Percentiles rank a stretch among this genome's conserved stretches.
phyloP scores from a whole-genome alignment of 2,797 vertebrate genomes.

The Leptodactylus fallax region DNA sequence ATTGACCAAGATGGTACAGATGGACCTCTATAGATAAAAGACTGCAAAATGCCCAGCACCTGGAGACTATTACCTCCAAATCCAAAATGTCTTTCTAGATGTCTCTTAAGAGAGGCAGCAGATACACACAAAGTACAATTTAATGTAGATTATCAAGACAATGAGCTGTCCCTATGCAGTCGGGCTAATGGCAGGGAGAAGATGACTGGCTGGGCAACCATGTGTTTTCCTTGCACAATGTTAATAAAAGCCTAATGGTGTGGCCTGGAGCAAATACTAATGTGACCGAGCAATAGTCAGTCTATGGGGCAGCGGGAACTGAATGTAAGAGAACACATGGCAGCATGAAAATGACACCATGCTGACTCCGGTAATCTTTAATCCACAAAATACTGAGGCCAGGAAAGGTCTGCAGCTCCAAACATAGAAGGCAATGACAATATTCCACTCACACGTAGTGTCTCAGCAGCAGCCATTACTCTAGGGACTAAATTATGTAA shows the following conservation, averaged over 20 bases:
- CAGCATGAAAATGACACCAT: slow-evolving; percentile 31
- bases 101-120: no score
- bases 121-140: no score
- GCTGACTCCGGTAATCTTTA: slow-evolving; percentile 41
- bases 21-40: no score
- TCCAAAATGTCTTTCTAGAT: no score
- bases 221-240: not conserved
- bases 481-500: no score
- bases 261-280: not conserved
- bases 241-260: no score
- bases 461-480: not conserved
- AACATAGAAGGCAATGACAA: not conserved
- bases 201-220: not conserved
- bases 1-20: no score
- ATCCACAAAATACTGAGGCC: slow-evolving; percentile 8
- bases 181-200: not conserved
- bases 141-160: no score
- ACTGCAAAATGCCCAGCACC: no score
- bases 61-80: no score
- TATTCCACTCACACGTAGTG: not conserved
- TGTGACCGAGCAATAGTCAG: not conserved
- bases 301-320: not conserved
- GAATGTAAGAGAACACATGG: slow-evolving; percentile 39
- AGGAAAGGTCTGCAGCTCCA: not conserved
- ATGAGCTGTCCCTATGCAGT: not conserved